Base-by-base conservation (phyloP, 2,113 vertebrate species). In the Tapirus terrestris region DNA sequence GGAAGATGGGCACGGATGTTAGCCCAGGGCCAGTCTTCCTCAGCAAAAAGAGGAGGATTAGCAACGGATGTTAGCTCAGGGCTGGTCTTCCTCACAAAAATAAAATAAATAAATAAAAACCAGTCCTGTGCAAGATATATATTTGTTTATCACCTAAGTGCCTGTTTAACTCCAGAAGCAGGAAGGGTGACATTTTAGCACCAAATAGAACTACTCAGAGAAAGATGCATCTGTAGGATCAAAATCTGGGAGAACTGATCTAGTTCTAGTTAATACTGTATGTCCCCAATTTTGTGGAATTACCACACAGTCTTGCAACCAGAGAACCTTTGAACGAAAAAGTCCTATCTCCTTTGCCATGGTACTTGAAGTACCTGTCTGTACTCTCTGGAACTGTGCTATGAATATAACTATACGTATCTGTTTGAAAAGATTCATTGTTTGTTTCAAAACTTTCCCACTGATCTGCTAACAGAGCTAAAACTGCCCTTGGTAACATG, bases 371-470 rank as follows among this genome's bases (percentile, higher is more conserved):
- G 58, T 63, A 87, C 56, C 65, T 45, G 33, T 12, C 58, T 89
- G 48, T 60, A 9, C 5, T 29, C 79, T 61, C 20, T n/a, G 61
- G 68, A 36, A 88, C 75, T 67, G 21, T 36, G 75, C 25, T 58
- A 73, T 39, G 81, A 17, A 75, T 17, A 18, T 17, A 87, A 65
- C 58, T 92, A 8, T 33, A 10, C 31, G 7, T 56, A 75, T 82
- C 31, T 82, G 53, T 53, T 72, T 89, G 48, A 60, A 88, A 95
- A 58, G 68, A 82, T 36, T 60, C 48, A 81, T 39, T 84, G 85
- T 63, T 89, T 67, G n/a, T 89, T 89, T 70, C 79, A 79, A 61
- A 89, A 43, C 14, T 93, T 33, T 67, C 85, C 43, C 70, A 93
- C 79, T 63, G 70, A n/a, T 84, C 39, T 77, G 43, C 77, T 39